Evolutionary conservation across 2,888 invertebrate species (phyloP), one percentile per base, ranked within the genome.

Genomic region (Agapostemon virescens): DNA sequence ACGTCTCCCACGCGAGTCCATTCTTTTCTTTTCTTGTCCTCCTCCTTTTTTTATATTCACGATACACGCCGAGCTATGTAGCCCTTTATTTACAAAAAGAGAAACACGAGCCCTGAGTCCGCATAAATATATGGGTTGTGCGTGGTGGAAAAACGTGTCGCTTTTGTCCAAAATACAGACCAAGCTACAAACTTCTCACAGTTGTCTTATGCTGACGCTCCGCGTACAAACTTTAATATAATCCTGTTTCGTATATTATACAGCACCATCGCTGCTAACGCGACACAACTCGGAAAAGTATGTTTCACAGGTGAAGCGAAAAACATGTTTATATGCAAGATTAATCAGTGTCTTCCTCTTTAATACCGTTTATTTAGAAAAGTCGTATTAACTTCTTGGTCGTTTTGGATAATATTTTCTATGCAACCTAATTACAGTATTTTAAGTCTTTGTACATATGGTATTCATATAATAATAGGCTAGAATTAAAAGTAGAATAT

Each of bases 61-160:
- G 55, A 52, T 70, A 74, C 58, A 26, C 17, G 36, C 5, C 73
- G 11, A 33, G 36, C 45, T 30, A 26, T 49, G 30, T 40, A 33
- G 40, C 36, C 45, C 73, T 70, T 64, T 67, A 58, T 71, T 64
- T 33, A 7, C 38, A 23, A 11, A 38, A 55, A 66, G 69, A 11
- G 55, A 55, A 55, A 26, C 17, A 26, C 26, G 26, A 55, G 26
- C 2, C 7, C 26, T 7, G 55, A 55, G 42, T 30, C 15, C 3
- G 33, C 42, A 3, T 11, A 20, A 20, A 26, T 4, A 26, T 7
- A 6, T 20, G 38, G 17, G 6, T 3, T 17, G 26, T 17, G 61
- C 26, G 42, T 45, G 33, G 33, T 23, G 33, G 20, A 49, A 11
- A 40, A 58, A 70, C 63, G n/a, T 33, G 42, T n/a, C n/a, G 33